phyloP scores from a whole-genome alignment of 2,888 invertebrate species.

The Andrena minutula region DNA sequence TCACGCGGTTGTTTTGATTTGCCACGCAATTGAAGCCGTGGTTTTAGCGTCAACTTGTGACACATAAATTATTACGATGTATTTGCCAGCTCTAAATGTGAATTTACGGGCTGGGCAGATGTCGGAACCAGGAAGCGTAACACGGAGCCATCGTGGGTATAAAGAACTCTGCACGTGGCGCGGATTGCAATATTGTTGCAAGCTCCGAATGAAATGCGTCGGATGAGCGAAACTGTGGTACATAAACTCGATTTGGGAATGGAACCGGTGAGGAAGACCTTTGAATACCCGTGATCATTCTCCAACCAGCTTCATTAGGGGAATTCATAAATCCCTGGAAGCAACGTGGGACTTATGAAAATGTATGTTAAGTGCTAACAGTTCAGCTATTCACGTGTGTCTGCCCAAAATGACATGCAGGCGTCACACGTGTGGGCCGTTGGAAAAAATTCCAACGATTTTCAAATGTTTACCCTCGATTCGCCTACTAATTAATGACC shows the following conservation, averaged over 20 bases:
- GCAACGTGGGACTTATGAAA: constrained; percentile 60
- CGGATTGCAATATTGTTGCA: background rate
- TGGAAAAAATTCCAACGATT: constrained; percentile 60
- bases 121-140: background rate
- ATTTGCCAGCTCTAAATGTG: constrained; percentile 16
- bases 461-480: constrained; percentile 46
- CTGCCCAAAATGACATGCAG: constrained; percentile 30
- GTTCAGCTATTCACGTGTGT: constrained; percentile 20
- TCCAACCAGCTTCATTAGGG: constrained; percentile 50
- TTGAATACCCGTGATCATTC: constrained; percentile 18
- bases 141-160: background rate
- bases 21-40: constrained; percentile 45
- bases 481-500: constrained; percentile 65
- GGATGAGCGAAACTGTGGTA: background rate
- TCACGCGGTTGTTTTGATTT: constrained; percentile 65
- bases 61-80: constrained; percentile 49
- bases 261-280: background rate
- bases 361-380: constrained; percentile 66
- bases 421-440: constrained; percentile 35
- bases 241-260: background rate
- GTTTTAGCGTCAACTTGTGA: constrained; percentile 35
- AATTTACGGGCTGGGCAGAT: constrained; percentile 23
- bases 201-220: background rate
- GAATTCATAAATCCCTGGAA: constrained; percentile 60
- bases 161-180: background rate